Percentiles rank a stretch among this genome's conserved stretches.
Conservation (phyloP, 2,797 vertebrate genomes). For the Heteromormyrus szaboi region DNA sequence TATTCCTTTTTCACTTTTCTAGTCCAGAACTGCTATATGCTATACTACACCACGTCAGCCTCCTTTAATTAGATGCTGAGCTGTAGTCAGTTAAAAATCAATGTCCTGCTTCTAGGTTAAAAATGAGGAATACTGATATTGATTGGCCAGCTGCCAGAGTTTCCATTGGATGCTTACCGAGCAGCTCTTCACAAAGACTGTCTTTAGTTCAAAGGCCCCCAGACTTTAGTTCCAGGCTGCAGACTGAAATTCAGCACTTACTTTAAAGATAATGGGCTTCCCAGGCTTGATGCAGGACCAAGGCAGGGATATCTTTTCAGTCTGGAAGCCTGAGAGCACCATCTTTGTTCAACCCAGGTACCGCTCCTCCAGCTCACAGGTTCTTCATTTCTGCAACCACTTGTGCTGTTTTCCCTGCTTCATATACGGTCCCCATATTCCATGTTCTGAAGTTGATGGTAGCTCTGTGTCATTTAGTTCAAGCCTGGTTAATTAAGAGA, state of each 20-base stretch:
- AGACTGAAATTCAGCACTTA: not conserved
- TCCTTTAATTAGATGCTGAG: not conserved
- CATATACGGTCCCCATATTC: not conserved
- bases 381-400: not conserved
- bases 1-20: not conserved
- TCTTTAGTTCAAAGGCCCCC: slow-evolving; percentile 51
- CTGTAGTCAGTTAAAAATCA: slow-evolving; percentile 1
- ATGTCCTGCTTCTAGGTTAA: slow-evolving; percentile 31
- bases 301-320: not conserved
- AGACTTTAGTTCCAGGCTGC: too few relatives aligned
- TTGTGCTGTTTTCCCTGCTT: not conserved
- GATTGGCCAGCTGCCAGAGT: slow-evolving; percentile 58
- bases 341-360: not conserved
- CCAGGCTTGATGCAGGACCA: not conserved
- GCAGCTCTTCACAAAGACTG: slow-evolving; percentile 41
- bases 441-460: not conserved
- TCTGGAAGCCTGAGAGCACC: not conserved
- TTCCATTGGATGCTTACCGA: slow-evolving; percentile 50
- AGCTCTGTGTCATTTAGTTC: not conserved
- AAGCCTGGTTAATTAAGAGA: not conserved
- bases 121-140: slow-evolving; percentile 62
- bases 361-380: not conserved
- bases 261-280: not conserved
- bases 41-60: not conserved
- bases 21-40: not conserved